phyloP scores from a whole-genome alignment of 2,888 invertebrate genomes.

The Eupsilia transversa region DNA sequence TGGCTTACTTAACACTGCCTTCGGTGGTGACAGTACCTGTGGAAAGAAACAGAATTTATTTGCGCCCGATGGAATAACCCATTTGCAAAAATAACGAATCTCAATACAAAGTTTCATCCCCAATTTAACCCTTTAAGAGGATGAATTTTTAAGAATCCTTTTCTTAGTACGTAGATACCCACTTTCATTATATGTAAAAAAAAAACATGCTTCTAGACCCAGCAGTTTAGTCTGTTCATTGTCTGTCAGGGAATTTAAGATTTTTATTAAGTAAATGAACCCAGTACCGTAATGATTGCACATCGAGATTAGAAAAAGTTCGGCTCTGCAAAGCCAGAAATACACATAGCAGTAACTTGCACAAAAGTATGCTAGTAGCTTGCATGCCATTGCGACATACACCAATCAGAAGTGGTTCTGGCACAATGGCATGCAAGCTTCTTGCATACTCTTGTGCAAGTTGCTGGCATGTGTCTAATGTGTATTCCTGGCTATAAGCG shows the following conservation, averaged over 20 bases:
- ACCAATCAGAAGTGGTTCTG: background rate
- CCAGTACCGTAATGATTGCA: background rate
- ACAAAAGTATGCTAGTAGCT: background rate
- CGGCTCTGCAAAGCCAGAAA: background rate
- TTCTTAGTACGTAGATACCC: too few species aligned
- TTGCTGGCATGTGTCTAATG: background rate
- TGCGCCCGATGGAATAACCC: background rate
- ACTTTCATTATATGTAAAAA: too few species aligned
- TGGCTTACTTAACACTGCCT: conserved; percentile 76
- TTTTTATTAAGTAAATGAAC: too few species aligned
- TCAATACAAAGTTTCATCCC: background rate
- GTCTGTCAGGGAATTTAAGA: background rate
- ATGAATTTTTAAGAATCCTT: too few species aligned
- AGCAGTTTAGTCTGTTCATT: too few species aligned
- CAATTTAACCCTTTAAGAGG: background rate
- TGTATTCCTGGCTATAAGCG: background rate
- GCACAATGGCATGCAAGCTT: background rate
- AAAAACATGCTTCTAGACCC: too few species aligned
- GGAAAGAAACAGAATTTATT: background rate
- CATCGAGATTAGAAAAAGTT: background rate
- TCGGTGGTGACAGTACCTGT: conserved; percentile 81
- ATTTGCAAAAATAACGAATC: background rate
- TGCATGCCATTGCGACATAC: background rate
- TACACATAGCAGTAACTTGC: background rate
- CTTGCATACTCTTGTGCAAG: background rate